phyloP scores from a whole-genome alignment of 2,113 vertebrate genomes.

The Hippocampus guttulatus region DNA sequence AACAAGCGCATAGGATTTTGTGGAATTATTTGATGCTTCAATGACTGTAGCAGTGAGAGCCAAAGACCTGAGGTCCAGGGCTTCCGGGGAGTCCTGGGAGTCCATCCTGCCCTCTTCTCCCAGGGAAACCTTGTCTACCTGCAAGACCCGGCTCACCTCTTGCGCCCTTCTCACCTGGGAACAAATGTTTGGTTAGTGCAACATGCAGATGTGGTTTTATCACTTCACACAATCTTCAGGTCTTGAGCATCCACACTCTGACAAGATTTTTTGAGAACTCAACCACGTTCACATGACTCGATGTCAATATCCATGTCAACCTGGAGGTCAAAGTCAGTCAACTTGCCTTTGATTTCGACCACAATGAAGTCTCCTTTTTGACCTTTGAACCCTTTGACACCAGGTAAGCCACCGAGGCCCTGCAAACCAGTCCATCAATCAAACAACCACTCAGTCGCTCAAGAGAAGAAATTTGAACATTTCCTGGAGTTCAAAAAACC shows the following conservation, averaged over 20 bases:
- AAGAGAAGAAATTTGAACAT: background rate
- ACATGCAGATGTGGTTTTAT: background rate
- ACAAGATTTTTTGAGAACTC: background rate
- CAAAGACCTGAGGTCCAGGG: constrained; percentile 51
- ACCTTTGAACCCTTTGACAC: constrained; percentile 79
- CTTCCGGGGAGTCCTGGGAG: constrained; percentile 49
- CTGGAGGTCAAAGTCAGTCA: background rate
- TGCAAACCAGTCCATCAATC: constrained; percentile 40
- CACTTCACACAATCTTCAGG: background rate
- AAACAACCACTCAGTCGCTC: background rate
- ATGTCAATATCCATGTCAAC: background rate
- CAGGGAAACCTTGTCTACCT: constrained; percentile 73
- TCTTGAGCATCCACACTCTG: background rate
- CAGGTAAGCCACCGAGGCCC: constrained; percentile 76
- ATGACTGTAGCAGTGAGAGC: background rate
- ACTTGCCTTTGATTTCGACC: constrained; percentile 55
- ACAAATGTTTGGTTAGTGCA: constrained; percentile 4
- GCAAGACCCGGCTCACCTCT: constrained; percentile 22
- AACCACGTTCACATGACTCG: background rate
- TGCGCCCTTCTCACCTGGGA: constrained; percentile 63
- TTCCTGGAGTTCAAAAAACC: background rate
- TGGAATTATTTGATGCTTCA: background rate
- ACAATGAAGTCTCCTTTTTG: constrained; percentile 75
- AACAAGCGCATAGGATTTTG: background rate
- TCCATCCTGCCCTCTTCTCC: constrained; percentile 64